Evolutionary conservation across 2,888 invertebrate genomes (phyloP).

Genomic region (Nebria brevicollis): DNA sequence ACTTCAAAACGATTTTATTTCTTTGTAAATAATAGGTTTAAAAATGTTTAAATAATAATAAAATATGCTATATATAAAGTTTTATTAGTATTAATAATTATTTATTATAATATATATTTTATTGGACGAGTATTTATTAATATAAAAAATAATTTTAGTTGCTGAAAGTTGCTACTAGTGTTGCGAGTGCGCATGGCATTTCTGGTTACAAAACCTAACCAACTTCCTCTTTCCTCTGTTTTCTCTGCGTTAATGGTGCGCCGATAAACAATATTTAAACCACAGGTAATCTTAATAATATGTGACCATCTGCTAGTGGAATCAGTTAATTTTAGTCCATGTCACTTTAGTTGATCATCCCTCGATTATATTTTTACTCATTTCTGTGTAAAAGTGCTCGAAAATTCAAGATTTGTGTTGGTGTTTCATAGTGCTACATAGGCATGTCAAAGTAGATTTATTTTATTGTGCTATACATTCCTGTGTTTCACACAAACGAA

Average conservation of each 20-base stretch:
- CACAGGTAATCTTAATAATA: slow-evolving; percentile 59
- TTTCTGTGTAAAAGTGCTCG: slow-evolving; percentile 27
- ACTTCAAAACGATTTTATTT: not conserved
- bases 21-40: too few relatives aligned
- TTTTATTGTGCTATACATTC: not conserved
- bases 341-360: slow-evolving; percentile 12
- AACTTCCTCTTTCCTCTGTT: slow-evolving; percentile 57
- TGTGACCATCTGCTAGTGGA: slow-evolving; percentile 53
- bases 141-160: not conserved
- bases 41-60: too few relatives aligned
- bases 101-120: not conserved
- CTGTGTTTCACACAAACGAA: not conserved
- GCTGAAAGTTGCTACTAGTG: not conserved
- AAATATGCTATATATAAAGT: too few relatives aligned
- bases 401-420: slow-evolving; percentile 30
- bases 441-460: slow-evolving; percentile 20
- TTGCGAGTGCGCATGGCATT: slow-evolving; percentile 23
- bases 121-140: not conserved
- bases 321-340: slow-evolving; percentile 16
- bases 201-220: slow-evolving; percentile 40
- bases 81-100: not conserved
- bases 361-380: slow-evolving; percentile 26
- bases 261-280: slow-evolving; percentile 58
- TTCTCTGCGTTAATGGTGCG: slow-evolving; percentile 51
- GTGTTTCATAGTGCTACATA: slow-evolving; percentile 16